Percentiles rank a stretch among this genome's conserved stretches.
Evolutionary conservation across 2,888 invertebrate species (phyloP).

Genomic region (Pristionchus fissidentatus): DNA sequence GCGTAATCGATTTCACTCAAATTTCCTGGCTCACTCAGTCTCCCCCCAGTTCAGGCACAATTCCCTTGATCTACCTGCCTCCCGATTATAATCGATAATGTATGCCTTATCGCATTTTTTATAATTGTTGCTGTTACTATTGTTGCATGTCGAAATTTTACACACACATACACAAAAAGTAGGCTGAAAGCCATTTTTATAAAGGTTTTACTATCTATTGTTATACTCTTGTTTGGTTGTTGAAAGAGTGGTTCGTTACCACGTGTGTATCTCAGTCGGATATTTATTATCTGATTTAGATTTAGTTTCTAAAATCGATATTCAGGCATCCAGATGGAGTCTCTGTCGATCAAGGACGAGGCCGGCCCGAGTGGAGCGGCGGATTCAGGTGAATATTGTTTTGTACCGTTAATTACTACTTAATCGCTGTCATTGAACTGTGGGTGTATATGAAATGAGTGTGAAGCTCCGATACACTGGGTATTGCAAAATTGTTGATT

Average conservation of each 20-base stretch:
- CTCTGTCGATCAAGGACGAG: slow-evolving; percentile 4
- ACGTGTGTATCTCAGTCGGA: not conserved
- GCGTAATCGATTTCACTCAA: not conserved
- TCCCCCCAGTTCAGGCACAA: slow-evolving; percentile 25
- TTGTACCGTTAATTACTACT: not conserved
- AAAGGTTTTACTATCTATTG: slow-evolving; percentile 29
- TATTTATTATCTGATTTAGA: not conserved
- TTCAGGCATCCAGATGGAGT: slow-evolving; percentile 42
- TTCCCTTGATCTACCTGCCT: slow-evolving; percentile 21
- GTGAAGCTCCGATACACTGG: too few relatives aligned
- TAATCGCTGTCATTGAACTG: not conserved
- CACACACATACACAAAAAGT: too few relatives aligned
- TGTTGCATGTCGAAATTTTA: not conserved
- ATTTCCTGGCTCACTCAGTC: not conserved
- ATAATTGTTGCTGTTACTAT: not conserved
- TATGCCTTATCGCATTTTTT: not conserved
- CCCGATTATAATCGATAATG: not conserved
- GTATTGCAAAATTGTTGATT: too few relatives aligned
- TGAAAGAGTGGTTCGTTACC: slow-evolving; percentile 1
- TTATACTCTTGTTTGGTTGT: not conserved
- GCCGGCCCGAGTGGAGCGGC: not conserved
- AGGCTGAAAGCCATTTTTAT: slow-evolving; percentile 34
- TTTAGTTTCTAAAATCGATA: too few relatives aligned
- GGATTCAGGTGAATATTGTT: not conserved
- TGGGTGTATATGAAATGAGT: too few relatives aligned